Percentiles rank a stretch among this genome's conserved stretches.
Evolutionary conservation across 2,113 vertebrate species (phyloP).

Genomic region (Psephotus haematonotus): DNA sequence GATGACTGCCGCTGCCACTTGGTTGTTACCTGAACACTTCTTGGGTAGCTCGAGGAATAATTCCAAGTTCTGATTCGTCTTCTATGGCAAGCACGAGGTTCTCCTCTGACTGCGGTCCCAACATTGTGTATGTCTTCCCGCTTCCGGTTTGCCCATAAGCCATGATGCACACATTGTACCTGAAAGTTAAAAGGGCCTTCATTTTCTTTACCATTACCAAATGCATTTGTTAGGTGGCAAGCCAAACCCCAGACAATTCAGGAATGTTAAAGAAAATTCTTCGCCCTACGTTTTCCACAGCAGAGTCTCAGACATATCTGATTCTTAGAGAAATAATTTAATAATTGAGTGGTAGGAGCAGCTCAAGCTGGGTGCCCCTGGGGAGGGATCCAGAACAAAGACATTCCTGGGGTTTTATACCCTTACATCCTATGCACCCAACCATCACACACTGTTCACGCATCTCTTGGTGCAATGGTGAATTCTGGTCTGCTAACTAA

Average conservation of each 20-base stretch:
- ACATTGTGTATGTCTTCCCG: constrained; percentile 88
- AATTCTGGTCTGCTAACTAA: not conserved
- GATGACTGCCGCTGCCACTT: not conserved
- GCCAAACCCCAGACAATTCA: not conserved
- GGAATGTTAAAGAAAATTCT: not conserved
- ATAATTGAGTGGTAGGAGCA: not conserved
- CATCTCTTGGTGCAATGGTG: not conserved
- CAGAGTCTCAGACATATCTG: not conserved
- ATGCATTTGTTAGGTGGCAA: not conserved
- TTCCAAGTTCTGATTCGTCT: constrained; percentile 67
- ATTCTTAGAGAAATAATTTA: not conserved
- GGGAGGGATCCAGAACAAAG: not conserved
- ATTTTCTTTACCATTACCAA: not conserved
- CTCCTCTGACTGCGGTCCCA: constrained; percentile 72
- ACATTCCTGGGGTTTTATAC: not conserved
- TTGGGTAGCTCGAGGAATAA: constrained; percentile 81
- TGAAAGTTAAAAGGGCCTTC: constrained; percentile 33
- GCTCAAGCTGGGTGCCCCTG: not conserved
- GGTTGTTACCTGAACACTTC: constrained; percentile 82
- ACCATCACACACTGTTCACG: not conserved
- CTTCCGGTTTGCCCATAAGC: constrained; percentile 89
- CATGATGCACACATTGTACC: constrained; percentile 88
- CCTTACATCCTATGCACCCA: not conserved
- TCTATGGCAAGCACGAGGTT: not conserved
- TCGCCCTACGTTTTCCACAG: not conserved